Percentiles rank a stretch among this genome's conserved stretches.
Evolutionary conservation across 2,888 invertebrate species (phyloP).

Genomic region (Crocallis elinguaria): DNA sequence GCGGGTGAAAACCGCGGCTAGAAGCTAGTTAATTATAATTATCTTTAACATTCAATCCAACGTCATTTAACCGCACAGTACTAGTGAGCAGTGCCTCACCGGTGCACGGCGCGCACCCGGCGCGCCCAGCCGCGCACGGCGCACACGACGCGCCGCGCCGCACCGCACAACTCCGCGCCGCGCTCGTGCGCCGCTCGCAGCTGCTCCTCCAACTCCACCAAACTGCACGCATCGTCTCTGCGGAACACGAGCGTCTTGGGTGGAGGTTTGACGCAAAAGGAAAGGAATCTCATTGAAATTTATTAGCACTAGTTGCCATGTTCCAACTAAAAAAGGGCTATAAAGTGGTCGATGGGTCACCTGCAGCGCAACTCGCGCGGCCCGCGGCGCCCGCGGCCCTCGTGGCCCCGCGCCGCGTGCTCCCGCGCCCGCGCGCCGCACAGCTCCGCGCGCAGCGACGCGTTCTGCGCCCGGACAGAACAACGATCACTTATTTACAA

Average conservation of each 20-base stretch:
- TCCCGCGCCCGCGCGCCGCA: slow-evolving; percentile 41
- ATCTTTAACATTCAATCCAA: too few relatives aligned
- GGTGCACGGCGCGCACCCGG: slow-evolving; percentile 41
- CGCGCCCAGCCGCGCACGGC: slow-evolving; percentile 54
- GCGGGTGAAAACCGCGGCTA: too few relatives aligned
- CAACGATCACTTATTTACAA: too few relatives aligned
- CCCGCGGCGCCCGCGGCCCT: slow-evolving; percentile 44
- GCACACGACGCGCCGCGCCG: slow-evolving; percentile 55
- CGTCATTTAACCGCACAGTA: too few relatives aligned
- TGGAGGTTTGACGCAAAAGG: too few relatives aligned
- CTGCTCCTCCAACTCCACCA: slow-evolving; percentile 48
- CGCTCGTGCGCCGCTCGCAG: slow-evolving; percentile 60
- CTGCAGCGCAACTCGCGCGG: slow-evolving; percentile 44
- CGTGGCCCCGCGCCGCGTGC: slow-evolving; percentile 48
- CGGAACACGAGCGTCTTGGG: not conserved
- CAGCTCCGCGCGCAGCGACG: slow-evolving; percentile 47
- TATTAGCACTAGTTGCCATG: too few relatives aligned
- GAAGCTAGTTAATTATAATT: too few relatives aligned
- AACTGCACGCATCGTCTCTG: slow-evolving; percentile 49
- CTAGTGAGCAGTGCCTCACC: too few relatives aligned
- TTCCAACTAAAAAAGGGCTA: too few relatives aligned
- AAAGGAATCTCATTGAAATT: too few relatives aligned
- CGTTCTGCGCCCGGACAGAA: too few relatives aligned
- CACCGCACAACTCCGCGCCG: slow-evolving; percentile 63
- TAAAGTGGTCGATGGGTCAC: slow-evolving; percentile 40